Evolutionary conservation across 2,797 vertebrate species (phyloP), one percentile per base, ranked within the genome.

Genomic region (Psittacula derbiana): DNA sequence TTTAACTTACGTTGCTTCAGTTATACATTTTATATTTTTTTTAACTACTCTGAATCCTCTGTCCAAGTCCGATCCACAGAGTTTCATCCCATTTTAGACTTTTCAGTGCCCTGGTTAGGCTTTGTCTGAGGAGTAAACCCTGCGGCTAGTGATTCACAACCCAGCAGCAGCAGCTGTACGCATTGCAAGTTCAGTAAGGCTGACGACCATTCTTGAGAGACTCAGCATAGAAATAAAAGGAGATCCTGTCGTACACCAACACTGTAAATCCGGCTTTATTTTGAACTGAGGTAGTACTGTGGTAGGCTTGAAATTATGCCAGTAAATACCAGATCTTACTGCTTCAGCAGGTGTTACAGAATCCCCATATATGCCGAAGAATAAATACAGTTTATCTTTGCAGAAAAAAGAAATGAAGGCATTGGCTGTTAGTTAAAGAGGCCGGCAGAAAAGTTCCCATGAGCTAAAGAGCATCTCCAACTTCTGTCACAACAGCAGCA

Each of bases 281-380:
- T 97, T 96, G 95, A 97, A 97, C 97, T 98, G 98, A 98, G 98
- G 98, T 98, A 98, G 98, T 96, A 97, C 98, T 96, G 96, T 97
- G 95, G 96, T 96, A 97, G 96, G 92, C 97, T 96, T 96, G 97
- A 97, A 97, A 90, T 92, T 93, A 96, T 84, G 95, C 97, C 97
- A 97, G 95, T 94, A 95, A 97, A 97, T 89, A 97, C 97, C 97
- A 97, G 97, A 97, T 97, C 90, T 94, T 69, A 92, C 97, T 96
- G 96, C 96, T 97, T 95, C 78, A 93, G 79, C 80, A 90, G 86
- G 94, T 91, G 60, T 86, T 94, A 87, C 73, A 89, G 95, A 92
- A 95, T 93, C 92, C 97, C 96, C 95, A 80, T 97, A 91, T 92
- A 95, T 94, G 96, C 97, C 52, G 65, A 95, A 95, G 93, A 97